Evolutionary conservation across 2,797 vertebrate genomes (phyloP).

Genomic region (Hybognathus amarus): DNA sequence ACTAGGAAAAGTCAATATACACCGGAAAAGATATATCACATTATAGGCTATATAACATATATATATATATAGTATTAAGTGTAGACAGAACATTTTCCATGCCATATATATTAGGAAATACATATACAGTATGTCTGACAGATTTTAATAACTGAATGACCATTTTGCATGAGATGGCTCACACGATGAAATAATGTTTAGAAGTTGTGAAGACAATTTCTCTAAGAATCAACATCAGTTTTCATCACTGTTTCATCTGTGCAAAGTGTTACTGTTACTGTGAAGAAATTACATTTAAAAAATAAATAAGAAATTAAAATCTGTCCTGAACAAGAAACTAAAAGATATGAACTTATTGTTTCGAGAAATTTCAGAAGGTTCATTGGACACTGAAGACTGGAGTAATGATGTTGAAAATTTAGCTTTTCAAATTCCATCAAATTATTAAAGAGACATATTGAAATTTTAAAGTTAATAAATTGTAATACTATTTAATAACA

Average conservation of each 20-base stretch:
- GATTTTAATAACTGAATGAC: not conserved
- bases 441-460: not conserved
- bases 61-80: not conserved
- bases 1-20: not conserved
- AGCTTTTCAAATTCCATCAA: not conserved
- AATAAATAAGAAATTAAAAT: not conserved
- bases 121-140: not conserved
- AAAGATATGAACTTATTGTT: not conserved
- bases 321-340: not conserved
- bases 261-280: too few species aligned
- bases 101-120: not conserved
- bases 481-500: not conserved
- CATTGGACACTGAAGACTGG: not conserved
- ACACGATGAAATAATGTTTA: not conserved
- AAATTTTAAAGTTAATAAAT: not conserved
- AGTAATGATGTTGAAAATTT: not conserved
- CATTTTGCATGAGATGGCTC: not conserved
- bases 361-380: not conserved
- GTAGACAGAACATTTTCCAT: not conserved
- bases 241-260: not conserved
- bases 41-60: too few species aligned
- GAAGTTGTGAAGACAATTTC: not conserved
- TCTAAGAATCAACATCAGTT: not conserved
- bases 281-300: too few species aligned
- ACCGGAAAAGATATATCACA: not conserved